A percentile compares a stretch with the other conserved stretches of the same genome.
Conservation (phyloP, 2,797 vertebrate genomes). For the Enteromius mattozi region DNA sequence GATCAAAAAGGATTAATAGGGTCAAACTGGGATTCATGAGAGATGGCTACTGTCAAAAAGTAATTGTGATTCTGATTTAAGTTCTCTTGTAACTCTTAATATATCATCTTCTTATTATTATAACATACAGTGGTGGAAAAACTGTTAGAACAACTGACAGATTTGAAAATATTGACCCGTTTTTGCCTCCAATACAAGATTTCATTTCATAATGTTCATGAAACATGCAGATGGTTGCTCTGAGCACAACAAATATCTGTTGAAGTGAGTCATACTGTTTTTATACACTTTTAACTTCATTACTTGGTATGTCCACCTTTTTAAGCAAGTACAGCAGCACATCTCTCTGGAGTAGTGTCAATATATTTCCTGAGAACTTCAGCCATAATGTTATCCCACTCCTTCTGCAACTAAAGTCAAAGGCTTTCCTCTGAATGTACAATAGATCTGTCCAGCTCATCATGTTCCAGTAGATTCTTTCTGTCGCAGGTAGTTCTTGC, state of each 20-base stretch:
- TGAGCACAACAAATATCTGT: not conserved
- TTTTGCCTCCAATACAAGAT: not conserved
- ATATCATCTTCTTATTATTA: no score
- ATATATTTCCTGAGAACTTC: not conserved
- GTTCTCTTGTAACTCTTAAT: not conserved
- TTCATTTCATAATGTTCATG: not conserved
- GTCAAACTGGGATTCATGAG: not conserved
- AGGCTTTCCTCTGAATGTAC: not conserved
- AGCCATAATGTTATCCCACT: not conserved
- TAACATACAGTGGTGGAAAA: no score
- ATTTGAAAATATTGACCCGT: not conserved
- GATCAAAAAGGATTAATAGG: constrained; percentile 28
- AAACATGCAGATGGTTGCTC: not conserved
- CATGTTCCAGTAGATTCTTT: not conserved
- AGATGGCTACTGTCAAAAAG: constrained; percentile 6
- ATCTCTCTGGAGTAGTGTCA: not conserved
- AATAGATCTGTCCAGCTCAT: not conserved
- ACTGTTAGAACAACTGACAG: no score
- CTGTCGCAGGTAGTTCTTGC: not conserved
- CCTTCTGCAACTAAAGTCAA: not conserved
- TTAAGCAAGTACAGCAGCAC: not conserved
- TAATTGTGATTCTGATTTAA: not conserved
- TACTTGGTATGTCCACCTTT: not conserved
- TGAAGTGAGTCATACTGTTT: not conserved
- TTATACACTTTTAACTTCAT: not conserved